Base-by-base conservation (phyloP, 2,797 vertebrate genomes). In the Tiaroga cobitis region DNA sequence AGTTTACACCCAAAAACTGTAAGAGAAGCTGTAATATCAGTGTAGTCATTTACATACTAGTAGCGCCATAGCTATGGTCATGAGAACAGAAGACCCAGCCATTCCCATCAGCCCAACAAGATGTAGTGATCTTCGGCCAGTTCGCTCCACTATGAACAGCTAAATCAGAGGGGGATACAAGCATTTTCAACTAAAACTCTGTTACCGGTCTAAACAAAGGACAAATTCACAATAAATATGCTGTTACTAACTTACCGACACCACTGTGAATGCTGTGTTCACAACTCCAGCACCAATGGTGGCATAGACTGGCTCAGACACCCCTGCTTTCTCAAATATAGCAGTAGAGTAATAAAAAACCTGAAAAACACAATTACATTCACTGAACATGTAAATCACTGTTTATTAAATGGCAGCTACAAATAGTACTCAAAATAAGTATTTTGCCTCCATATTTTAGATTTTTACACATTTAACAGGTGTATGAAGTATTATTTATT, bases 141-240 rank as follows among this genome's bases (percentile, higher is more conserved):
- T 94, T 46, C 95, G 94, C 88, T 99, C 98, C 85, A 99, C 98
- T 82, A 99, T 93, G 8, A 98, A 98, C 69, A 99, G 90, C 98
- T 99, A 92, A 67, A 37, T 68, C 24, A 34, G 8, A 59, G 7
- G 34, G 29, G 18, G 26, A 86, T 19, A 39, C 16, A 54, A 51
- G 29, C 43, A 49, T n/a, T 68, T 65, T 54, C n/a, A 77, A 32
- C n/a, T 32, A 80, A 72, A 68, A 70, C 15, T 21, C 16, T 37
- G 32, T 75, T 15, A 74, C 24, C 1, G 6, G 1, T 41, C 10
- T 56, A 16, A 59, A 43, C 13, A 39, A 54, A 34, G 4, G 1
- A 79, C 6, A 56, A 51, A 39, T 34, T 26, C 19, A 46, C n/a
- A 39, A 13, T 29, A n/a, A 21, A 63, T 39, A 51, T 8, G n/a